These are phyloP conservation scores for Cenopis cana DNA, from an alignment of 2,888 invertebrate genomes.

Conservation along the genomic window DNA sequence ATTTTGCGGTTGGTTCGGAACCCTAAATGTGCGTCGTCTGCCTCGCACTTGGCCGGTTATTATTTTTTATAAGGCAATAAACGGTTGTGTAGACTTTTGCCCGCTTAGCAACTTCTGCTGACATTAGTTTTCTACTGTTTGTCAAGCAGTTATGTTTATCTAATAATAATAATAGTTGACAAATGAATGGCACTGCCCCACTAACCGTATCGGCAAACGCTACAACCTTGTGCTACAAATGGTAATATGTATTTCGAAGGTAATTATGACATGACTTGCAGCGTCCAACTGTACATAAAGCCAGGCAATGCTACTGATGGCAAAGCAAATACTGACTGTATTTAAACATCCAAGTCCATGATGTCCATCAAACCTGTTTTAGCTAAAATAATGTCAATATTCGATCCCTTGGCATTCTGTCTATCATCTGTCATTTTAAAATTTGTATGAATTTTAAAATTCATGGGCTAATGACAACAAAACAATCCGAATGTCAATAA, in stretches of 20 bases:
- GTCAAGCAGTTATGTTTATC: not conserved
- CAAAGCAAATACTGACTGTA: not conserved
- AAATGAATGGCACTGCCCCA: slow-evolving; percentile 11
- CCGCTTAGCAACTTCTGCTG: too few species aligned
- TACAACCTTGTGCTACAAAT: slow-evolving; percentile 42
- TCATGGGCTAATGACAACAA: too few species aligned
- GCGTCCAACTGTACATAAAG: slow-evolving; percentile 12
- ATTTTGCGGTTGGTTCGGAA: too few species aligned
- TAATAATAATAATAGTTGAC: not conserved
- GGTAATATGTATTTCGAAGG: slow-evolving; percentile 40
- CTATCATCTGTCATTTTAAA: not conserved
- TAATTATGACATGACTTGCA: slow-evolving; percentile 35
- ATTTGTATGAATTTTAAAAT: not conserved
- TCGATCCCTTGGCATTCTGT: not conserved
- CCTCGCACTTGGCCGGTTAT: too few species aligned
- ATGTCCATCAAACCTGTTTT: not conserved
- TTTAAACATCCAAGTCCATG: too few species aligned
- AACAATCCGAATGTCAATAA: too few species aligned
- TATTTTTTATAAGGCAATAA: too few species aligned
- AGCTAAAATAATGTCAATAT: not conserved
- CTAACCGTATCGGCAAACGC: slow-evolving; percentile 28
- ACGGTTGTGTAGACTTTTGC: too few species aligned
- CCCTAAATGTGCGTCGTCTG: too few species aligned
- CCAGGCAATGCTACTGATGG: not conserved
- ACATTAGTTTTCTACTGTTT: not conserved